Conservation (phyloP, 2,888 invertebrate species). For the Alsophila aescularia region DNA sequence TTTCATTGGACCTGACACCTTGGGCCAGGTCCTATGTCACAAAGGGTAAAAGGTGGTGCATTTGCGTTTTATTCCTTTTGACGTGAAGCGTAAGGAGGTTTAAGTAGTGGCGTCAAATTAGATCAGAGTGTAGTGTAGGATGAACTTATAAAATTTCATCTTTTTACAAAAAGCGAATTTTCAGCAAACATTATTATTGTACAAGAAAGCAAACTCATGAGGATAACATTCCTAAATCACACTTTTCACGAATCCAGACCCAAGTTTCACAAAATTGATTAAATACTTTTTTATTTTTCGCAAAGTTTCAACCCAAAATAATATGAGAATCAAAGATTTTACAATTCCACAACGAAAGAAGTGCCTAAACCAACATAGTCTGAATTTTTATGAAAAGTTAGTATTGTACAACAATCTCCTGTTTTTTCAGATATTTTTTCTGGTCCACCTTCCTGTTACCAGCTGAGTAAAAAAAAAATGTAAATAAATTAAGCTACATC, state of each 20-base stretch:
- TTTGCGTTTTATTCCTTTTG: slow-evolving; percentile 12
- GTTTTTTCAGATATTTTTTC: neutral
- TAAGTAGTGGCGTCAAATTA: neutral
- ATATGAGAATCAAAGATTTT: neutral
- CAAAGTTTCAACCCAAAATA: neutral
- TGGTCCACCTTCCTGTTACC: neutral
- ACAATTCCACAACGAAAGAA: neutral
- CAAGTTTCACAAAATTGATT: too few relatives aligned
- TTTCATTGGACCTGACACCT: slow-evolving; percentile 34
- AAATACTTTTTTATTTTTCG: neutral
- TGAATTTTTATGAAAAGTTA: neutral
- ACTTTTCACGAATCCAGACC: too few relatives aligned
- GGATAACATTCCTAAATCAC: too few relatives aligned
- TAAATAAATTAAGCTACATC: too few relatives aligned
- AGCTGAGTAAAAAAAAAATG: too few relatives aligned
- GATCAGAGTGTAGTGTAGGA: neutral
- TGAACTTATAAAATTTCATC: neutral
- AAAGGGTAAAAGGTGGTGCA: slow-evolving; percentile 23
- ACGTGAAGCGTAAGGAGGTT: neutral
- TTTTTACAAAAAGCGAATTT: too few relatives aligned
- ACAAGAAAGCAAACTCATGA: too few relatives aligned
- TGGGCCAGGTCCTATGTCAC: slow-evolving; percentile 25
- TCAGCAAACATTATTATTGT: too few relatives aligned
- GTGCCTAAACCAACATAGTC: slow-evolving; percentile 3
- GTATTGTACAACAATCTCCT: neutral